These are phyloP conservation scores for Pygoscelis antarcticus DNA, from an alignment of 2,113 vertebrate genomes.

Conservation along the genomic window DNA sequence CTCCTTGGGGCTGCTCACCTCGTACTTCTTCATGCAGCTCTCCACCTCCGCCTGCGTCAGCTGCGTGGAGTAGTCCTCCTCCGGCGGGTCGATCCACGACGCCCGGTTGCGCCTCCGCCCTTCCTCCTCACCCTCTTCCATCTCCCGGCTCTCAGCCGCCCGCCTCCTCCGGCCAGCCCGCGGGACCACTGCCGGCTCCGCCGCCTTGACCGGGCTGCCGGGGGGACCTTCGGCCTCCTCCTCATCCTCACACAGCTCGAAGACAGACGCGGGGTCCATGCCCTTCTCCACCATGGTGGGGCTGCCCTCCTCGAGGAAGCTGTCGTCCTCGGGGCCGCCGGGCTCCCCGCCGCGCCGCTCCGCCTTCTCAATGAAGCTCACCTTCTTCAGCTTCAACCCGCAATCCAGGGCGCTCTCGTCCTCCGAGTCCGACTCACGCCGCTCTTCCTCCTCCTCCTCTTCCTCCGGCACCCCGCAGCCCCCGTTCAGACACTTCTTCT, in stretches of 20 bases:
- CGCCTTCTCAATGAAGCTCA: slow-evolving; percentile 91
- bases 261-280: slow-evolving; percentile 85
- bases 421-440: slow-evolving; percentile 83
- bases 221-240: slow-evolving; percentile 80
- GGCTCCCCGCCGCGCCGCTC: slow-evolving; percentile 71
- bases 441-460: slow-evolving; percentile 83
- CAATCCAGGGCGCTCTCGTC: slow-evolving; percentile 88
- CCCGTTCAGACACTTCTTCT: slow-evolving; percentile 89
- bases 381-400: slow-evolving; percentile 90
- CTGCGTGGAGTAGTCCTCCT: slow-evolving; percentile 78
- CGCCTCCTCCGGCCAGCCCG: slow-evolving; percentile 25
- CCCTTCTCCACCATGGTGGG: slow-evolving; percentile 96
- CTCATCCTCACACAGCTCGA: slow-evolving; percentile 89
- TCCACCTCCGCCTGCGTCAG: slow-evolving; percentile 95
- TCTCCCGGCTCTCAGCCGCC: background rate
- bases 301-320: slow-evolving; percentile 91
- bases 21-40: slow-evolving; percentile 95
- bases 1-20: slow-evolving; percentile 70
- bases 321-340: slow-evolving; percentile 70
- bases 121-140: slow-evolving; percentile 73
- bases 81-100: slow-evolving; percentile 93
- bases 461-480: slow-evolving; percentile 89
- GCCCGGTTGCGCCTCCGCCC: slow-evolving; percentile 77
- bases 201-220: background rate
- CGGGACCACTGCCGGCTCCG: background rate